Evolutionary conservation across 2,888 invertebrate genomes (phyloP).

Genomic region (Eupithecia exiguata): DNA sequence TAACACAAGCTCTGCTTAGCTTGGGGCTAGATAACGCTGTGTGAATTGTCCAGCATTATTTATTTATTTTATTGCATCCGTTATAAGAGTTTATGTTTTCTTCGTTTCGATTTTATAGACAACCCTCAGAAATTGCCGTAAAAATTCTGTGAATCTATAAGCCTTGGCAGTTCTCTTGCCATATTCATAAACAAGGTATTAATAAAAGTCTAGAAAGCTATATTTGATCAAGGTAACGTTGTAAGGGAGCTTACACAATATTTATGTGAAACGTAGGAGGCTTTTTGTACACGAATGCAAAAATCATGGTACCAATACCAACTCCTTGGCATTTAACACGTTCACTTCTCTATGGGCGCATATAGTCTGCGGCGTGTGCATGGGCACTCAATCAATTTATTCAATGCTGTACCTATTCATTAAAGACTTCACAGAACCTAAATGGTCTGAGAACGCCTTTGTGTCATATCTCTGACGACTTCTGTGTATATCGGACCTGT

Average conservation of each 20-base stretch:
- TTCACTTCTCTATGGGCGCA: not conserved
- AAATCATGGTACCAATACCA: not conserved
- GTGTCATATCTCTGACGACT: not conserved
- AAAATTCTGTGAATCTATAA: slow-evolving; percentile 10
- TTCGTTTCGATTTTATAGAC: slow-evolving; percentile 16
- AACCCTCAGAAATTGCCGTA: slow-evolving; percentile 15
- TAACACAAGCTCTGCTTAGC: too few species aligned
- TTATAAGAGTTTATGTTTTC: slow-evolving; percentile 17
- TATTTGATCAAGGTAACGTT: slow-evolving; percentile 10
- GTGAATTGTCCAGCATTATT: too few species aligned
- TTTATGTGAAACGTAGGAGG: not conserved
- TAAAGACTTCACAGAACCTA: not conserved
- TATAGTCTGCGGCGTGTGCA: not conserved
- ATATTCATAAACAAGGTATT: slow-evolving; percentile 18
- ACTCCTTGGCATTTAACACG: not conserved
- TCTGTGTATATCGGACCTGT: not conserved
- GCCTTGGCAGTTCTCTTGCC: slow-evolving; percentile 15
- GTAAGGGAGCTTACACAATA: not conserved
- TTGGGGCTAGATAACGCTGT: too few species aligned
- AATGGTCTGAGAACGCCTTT: not conserved
- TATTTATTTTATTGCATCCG: slow-evolving; percentile 23
- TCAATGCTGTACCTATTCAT: not conserved
- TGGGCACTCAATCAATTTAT: not conserved
- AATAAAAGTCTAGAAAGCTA: slow-evolving; percentile 19
- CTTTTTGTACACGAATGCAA: slow-evolving; percentile 2